phyloP scores from a whole-genome alignment of 2,797 vertebrate species.

The Intellagama lesueurii region DNA sequence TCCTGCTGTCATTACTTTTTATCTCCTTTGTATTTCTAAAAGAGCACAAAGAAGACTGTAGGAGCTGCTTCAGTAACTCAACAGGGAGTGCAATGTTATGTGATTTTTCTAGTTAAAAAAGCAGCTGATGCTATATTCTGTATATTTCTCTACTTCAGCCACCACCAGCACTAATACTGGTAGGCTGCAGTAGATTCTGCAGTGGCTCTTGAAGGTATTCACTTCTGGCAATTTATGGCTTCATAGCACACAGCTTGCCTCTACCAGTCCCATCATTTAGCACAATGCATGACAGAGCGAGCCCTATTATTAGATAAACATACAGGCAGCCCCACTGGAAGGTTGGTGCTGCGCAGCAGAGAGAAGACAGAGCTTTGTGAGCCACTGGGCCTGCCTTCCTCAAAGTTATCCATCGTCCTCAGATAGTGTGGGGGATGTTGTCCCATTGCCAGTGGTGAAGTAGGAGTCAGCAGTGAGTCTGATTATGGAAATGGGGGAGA shows the following conservation, averaged over 20 bases:
- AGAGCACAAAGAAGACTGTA: not conserved
- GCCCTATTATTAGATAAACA: not conserved
- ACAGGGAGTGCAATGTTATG: not conserved
- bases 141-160: no score
- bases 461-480: not conserved
- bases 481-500: not conserved
- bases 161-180: not conserved
- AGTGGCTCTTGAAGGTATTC: not conserved
- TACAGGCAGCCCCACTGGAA: not conserved
- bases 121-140: not conserved
- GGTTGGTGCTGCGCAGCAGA: not conserved
- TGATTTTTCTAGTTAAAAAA: not conserved
- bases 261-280: not conserved
- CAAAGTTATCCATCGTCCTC: not conserved
- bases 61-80: not conserved
- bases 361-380: not conserved
- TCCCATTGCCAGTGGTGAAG: not conserved
- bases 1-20: not conserved
- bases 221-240: not conserved
- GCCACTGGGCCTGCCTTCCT: not conserved
- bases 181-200: not conserved
- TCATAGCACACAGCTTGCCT: not conserved
- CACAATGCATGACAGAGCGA: not conserved
- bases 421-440: not conserved
- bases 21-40: not conserved